phyloP scores from a whole-genome alignment of 2,113 vertebrate genomes.

The Herpailurus yagouaroundi region DNA sequence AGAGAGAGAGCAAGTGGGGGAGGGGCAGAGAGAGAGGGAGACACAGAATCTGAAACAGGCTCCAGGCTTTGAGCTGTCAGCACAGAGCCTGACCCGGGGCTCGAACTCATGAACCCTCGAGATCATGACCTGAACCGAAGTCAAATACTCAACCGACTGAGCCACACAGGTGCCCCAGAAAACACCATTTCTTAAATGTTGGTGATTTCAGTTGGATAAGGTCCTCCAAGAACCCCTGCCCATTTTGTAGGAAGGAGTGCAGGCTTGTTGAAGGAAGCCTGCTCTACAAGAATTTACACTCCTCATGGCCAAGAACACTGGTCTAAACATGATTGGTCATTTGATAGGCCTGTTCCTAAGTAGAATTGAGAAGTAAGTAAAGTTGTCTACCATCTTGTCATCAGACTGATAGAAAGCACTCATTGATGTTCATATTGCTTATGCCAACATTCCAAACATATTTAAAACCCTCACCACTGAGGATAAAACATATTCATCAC shows the following conservation, averaged over 20 bases:
- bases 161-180: background rate
- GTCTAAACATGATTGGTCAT: background rate
- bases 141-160: too few relatives aligned
- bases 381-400: background rate
- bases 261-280: background rate
- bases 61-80: too few relatives aligned
- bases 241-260: background rate
- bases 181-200: background rate
- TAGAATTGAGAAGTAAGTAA: background rate
- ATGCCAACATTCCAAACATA: background rate
- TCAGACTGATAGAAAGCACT: background rate
- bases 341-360: background rate
- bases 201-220: background rate
- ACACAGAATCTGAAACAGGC: too few relatives aligned
- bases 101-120: too few relatives aligned
- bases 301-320: background rate
- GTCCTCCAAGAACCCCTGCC: accelerated
- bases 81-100: too few relatives aligned
- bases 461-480: background rate
- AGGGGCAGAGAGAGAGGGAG: too few relatives aligned
- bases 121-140: too few relatives aligned
- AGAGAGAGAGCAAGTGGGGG: accelerated
- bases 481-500: background rate
- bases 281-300: background rate
- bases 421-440: background rate